Evolutionary conservation across 2,797 vertebrate species (phyloP), one percentile per base, ranked within the genome.

Genomic region (Huso huso): DNA sequence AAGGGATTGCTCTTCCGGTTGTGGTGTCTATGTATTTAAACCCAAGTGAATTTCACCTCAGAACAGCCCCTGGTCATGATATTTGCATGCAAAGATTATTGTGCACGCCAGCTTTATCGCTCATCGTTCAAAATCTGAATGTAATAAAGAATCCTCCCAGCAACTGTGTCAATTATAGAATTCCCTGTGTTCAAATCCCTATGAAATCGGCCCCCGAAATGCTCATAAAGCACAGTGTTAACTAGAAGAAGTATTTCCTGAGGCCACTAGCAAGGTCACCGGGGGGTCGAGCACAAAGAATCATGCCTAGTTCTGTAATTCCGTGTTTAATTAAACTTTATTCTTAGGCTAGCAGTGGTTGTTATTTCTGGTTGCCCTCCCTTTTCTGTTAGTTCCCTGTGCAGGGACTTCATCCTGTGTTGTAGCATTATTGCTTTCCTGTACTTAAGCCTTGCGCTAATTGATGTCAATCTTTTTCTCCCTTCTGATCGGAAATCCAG

Each of bases 221-320:
- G 83, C 79, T 80, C 69, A 67, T 69, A 11, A 79, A 69, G 76
- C 49, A 82, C 79, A 84, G 83, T 75, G 81, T 85, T 88, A 91
- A 90, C 82, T 6, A 6, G 82, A 81, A 73, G 79, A 88, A 89
- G 82, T 73, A 78, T 90, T 93, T 94, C 88, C 90, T 81, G 81
- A 79, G 85, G 37, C 37, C 37, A 37, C 37, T 37, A 5, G 37
- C 37, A 37, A 37, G 83, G 82, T 91, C 89, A 87, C 59, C 55
- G 80, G 78, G 78, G 81, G 81, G 87, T 83, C 86, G 86, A 70
- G 37, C 82, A 89, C 78, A 87, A 82, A 82, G 82, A 78, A 76
- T 71, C 76, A 66, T 72, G 80, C 73, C 75, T 81, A 84, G 79
- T 87, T 85, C 81, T 81, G 72, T 70, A 80, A 84, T 85, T 84